A percentile compares a stretch with the other conserved stretches of the same genome.
phyloP scores from a whole-genome alignment of 2,113 vertebrate genomes.

The Prolemur simus region DNA sequence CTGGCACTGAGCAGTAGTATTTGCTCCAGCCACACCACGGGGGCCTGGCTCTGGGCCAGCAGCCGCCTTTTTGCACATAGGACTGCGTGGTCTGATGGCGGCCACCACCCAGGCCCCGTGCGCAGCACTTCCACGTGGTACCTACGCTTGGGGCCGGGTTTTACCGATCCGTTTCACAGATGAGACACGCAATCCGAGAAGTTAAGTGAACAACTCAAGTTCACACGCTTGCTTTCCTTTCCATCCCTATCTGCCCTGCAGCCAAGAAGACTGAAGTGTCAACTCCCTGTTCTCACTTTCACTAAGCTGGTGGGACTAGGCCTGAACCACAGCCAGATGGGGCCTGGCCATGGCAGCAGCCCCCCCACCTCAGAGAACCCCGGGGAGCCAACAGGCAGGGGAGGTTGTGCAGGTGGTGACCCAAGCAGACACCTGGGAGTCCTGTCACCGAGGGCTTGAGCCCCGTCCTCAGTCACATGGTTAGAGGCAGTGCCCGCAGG shows the following conservation, averaged over 20 bases:
- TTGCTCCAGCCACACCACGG: not conserved
- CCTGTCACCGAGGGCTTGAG: not conserved
- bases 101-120: not conserved
- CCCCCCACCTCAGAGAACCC: not conserved
- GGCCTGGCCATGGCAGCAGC: not conserved
- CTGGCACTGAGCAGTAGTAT: no score
- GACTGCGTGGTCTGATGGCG: fast-evolving
- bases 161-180: not conserved
- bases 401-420: no score
- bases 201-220: not conserved
- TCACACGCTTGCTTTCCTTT: not conserved
- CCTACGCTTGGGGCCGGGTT: not conserved
- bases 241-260: not conserved
- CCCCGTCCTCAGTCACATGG: no score
- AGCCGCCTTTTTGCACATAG: not conserved
- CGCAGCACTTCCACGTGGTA: not conserved
- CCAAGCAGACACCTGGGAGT: no score
- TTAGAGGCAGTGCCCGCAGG: not conserved
- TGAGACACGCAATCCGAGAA: not conserved
- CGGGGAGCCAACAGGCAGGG: not conserved
- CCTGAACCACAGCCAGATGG: not conserved
- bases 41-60: not conserved
- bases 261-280: not conserved
- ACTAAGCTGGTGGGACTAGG: not conserved
- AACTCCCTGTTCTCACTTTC: not conserved